A percentile compares a stretch with the other conserved stretches of the same genome.
Evolutionary conservation across 2,888 invertebrate genomes (phyloP).

Genomic region (Cryptosula pallasiana): DNA sequence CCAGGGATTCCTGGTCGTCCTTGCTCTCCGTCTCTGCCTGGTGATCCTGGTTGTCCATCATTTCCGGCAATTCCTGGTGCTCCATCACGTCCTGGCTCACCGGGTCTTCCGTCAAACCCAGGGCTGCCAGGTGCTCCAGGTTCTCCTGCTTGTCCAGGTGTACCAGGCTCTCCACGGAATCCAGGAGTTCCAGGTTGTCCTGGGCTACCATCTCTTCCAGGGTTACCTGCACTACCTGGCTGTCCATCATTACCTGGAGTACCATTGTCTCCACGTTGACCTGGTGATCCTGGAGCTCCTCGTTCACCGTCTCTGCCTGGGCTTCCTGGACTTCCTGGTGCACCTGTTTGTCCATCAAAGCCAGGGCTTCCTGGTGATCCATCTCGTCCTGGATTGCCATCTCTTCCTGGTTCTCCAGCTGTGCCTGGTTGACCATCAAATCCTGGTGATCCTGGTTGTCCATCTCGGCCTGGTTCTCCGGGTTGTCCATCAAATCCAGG

Average conservation of each 20-base stretch:
- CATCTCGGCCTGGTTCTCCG: constrained; percentile 28
- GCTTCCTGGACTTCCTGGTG: constrained; percentile 6
- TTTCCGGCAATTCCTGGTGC: constrained; percentile 25
- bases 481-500: constrained; percentile 26
- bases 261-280: not conserved
- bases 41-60: not conserved
- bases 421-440: not conserved
- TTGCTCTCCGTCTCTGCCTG: not conserved
- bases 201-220: constrained; percentile 17
- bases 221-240: not conserved
- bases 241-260: constrained; percentile 11
- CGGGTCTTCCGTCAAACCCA: constrained; percentile 21
- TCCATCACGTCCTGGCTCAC: constrained; percentile 25
- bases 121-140: not conserved
- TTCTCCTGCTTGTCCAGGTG: constrained; percentile 5
- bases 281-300: not conserved
- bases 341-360: constrained; percentile 25
- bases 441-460: constrained; percentile 9
- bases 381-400: not conserved
- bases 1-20: not conserved
- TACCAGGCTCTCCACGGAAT: constrained; percentile 16
- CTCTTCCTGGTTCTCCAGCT: not conserved
- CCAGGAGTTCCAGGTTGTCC: constrained; percentile 25
- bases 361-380: constrained; percentile 7
- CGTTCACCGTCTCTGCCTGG: not conserved